phyloP scores from a whole-genome alignment of 2,113 vertebrate genomes.

The Atherinomorus stipes region DNA sequence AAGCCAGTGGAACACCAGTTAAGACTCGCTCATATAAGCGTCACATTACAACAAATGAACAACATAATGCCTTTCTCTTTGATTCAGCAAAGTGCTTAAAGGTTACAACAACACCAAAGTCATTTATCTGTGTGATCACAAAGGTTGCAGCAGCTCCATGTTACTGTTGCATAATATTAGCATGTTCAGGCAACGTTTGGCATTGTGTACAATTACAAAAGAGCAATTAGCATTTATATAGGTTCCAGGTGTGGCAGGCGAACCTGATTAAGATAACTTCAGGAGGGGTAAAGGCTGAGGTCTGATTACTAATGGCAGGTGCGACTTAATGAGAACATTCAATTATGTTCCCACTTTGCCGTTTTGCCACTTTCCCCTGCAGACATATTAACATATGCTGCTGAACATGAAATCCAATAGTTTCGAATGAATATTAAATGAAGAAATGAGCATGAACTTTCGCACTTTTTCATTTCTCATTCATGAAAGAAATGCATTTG shows the following conservation, averaged over 20 bases:
- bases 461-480: slow-evolving; percentile 31
- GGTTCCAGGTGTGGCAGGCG: slow-evolving; percentile 27
- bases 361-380: slow-evolving; percentile 4
- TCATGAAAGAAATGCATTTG: slow-evolving; percentile 34
- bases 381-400: slow-evolving; percentile 26
- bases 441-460: slow-evolving; percentile 35
- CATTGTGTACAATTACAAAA: slow-evolving; percentile 70
- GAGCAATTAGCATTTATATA: slow-evolving; percentile 78
- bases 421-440: slow-evolving; percentile 28
- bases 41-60: slow-evolving; percentile 61
- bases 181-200: slow-evolving; percentile 37
- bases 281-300: slow-evolving; percentile 22
- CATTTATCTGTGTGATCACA: slow-evolving; percentile 50
- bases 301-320: slow-evolving; percentile 17
- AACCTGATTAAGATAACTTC: slow-evolving; percentile 55
- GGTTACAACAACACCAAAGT: slow-evolving; percentile 66
- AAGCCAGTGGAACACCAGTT: slow-evolving; percentile 55
- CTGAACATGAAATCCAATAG: slow-evolving; percentile 26
- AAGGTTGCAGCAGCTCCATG: slow-evolving; percentile 65
- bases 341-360: slow-evolving; percentile 28
- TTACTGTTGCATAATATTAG: slow-evolving; percentile 50
- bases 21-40: slow-evolving; percentile 24
- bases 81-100: slow-evolving; percentile 57
- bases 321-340: slow-evolving; percentile 42
- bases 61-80: slow-evolving; percentile 33